phyloP scores from a whole-genome alignment of 2,888 invertebrate species.

The Hirtodrosophila confusa region DNA sequence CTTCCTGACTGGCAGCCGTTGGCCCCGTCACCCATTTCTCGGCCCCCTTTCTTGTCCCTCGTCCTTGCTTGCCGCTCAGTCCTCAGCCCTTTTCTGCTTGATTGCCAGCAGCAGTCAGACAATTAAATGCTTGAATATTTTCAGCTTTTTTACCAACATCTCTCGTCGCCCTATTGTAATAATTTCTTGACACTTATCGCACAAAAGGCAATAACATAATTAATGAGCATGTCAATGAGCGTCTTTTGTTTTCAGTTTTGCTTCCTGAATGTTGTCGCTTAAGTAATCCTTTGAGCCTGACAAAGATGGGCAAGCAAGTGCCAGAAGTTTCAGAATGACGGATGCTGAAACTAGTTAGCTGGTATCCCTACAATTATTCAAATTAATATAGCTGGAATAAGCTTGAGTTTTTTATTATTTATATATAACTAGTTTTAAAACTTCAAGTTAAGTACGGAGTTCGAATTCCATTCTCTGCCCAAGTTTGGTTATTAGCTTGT shows the following conservation, averaged over 20 bases:
- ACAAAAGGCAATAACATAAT: conserved; percentile 80
- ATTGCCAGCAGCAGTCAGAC: conserved; percentile 75
- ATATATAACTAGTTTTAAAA: neutral
- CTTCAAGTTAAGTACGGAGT: no score
- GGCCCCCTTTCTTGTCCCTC: neutral
- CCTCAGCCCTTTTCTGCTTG: conserved; percentile 65
- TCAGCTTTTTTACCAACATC: conserved; percentile 27
- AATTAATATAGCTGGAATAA: neutral
- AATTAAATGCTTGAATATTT: conserved; percentile 74
- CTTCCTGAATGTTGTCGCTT: conserved; percentile 48
- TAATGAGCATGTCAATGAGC: conserved; percentile 79
- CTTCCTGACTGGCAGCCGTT: conserved; percentile 48
- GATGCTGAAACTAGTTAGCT: conserved; percentile 4
- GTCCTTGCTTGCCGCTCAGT: conserved; percentile 10
- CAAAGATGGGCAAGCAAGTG: conserved; percentile 34
- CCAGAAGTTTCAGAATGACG: neutral
- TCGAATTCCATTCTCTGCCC: no score
- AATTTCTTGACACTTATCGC: conserved; percentile 80
- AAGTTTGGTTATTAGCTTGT: no score
- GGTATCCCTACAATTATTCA: conserved; percentile 4
- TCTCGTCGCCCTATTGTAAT: conserved; percentile 69
- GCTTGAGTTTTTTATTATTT: neutral
- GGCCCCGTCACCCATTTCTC: neutral
- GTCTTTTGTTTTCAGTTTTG: conserved; percentile 63
- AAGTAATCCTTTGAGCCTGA: conserved; percentile 54